These are phyloP conservation scores for Hydrotaea diabolus DNA, from an alignment of 2,888 invertebrate species.

Conservation along the genomic window DNA sequence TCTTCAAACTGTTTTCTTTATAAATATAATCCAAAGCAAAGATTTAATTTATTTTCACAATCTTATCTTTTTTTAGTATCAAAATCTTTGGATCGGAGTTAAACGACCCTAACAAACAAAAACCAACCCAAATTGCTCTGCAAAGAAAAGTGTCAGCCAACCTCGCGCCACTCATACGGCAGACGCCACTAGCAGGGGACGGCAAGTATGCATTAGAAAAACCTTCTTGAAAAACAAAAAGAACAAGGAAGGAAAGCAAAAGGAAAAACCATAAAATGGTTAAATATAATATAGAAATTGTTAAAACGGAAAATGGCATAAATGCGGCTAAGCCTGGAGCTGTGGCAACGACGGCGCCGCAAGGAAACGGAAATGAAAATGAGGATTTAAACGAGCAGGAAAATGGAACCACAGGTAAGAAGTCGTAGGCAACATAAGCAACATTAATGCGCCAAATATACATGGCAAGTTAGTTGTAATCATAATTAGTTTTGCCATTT, in stretches of 20 bases:
- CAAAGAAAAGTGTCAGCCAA: not conserved
- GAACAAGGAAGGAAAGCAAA: not conserved
- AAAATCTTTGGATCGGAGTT: not conserved
- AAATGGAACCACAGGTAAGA: constrained; percentile 77
- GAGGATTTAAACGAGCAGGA: constrained; percentile 72
- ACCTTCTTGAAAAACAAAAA: not conserved
- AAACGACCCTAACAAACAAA: not conserved
- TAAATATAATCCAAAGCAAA: not conserved
- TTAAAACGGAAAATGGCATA: constrained; percentile 75
- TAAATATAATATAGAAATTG: constrained; percentile 74
- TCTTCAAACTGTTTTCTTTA: not conserved
- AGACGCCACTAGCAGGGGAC: not conserved
- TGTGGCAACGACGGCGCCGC: constrained; percentile 49
- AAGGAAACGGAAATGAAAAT: constrained; percentile 51
- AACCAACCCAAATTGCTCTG: not conserved
- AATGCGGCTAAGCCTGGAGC: constrained; percentile 69
- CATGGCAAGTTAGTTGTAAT: not conserved
- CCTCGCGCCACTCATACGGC: not conserved
- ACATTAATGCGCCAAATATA: not conserved
- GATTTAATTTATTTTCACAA: not conserved
- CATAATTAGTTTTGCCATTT: not conserved
- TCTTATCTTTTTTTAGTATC: not conserved
- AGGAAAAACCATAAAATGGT: constrained; percentile 70
- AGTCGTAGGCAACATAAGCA: constrained; percentile 57
- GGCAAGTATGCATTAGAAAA: not conserved